Conservation (phyloP, 2,797 vertebrate genomes). For the Syngnathus rostellatus region DNA sequence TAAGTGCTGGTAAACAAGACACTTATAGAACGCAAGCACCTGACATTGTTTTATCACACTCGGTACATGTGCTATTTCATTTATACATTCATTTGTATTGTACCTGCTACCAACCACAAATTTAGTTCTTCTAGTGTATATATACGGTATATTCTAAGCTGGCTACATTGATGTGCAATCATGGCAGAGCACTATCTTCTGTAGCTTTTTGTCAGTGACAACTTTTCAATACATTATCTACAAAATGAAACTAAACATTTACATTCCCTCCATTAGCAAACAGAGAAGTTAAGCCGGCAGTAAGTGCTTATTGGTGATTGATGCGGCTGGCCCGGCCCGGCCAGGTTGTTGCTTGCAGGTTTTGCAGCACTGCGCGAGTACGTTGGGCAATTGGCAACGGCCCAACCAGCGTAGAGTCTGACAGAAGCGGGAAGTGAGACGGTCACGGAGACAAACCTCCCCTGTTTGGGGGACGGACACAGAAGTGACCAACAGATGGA, state of each 20-base stretch:
- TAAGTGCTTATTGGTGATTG: conserved; percentile 2
- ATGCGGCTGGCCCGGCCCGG: no score
- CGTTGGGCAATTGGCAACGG: conserved; percentile 71
- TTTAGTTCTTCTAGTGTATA: background rate
- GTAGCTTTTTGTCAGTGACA: conserved; percentile 19
- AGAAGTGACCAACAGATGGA: background rate
- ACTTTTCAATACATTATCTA: conserved; percentile 5
- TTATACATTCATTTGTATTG: background rate
- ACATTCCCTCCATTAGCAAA: conserved; percentile 32
- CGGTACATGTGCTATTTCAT: background rate
- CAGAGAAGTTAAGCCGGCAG: background rate
- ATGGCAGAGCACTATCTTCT: background rate
- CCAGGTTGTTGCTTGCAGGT: conserved; percentile 64
- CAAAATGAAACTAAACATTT: conserved; percentile 44
- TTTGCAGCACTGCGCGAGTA: conserved; percentile 79
- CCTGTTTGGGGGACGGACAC: conserved; percentile 41
- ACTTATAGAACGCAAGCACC: background rate
- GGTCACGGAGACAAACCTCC: conserved; percentile 72
- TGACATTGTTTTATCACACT: background rate
- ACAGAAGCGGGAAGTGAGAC: conserved; percentile 77
- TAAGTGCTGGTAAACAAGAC: background rate
- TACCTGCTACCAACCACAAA: background rate
- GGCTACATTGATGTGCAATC: background rate
- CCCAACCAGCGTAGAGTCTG: conserved; percentile 78
- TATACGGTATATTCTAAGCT: background rate